Evolutionary conservation across 2,888 invertebrate species (phyloP).

Genomic region (Keiferia lycopersicella): DNA sequence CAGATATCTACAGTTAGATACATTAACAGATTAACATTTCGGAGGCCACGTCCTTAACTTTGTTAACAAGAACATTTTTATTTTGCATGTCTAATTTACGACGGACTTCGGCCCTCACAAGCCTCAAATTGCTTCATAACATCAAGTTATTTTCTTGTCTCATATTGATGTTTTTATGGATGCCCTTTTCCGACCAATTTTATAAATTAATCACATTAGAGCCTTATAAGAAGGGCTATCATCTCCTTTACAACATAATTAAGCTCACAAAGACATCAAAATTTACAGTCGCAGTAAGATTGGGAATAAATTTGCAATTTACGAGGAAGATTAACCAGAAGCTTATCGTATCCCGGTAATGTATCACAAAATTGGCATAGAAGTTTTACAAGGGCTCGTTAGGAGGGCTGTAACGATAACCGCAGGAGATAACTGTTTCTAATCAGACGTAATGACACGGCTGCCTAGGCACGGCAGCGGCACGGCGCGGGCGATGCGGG

Average conservation of each 20-base stretch:
- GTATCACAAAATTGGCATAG: constrained; percentile 67
- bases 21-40: constrained; percentile 10
- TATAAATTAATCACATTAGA: not conserved
- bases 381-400: constrained; percentile 76
- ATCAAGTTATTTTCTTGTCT: constrained; percentile 1
- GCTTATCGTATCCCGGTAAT: constrained; percentile 63
- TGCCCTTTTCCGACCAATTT: not conserved
- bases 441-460: constrained; percentile 72
- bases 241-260: not conserved
- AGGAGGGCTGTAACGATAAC: constrained; percentile 73
- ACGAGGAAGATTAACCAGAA: constrained; percentile 61
- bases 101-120: not conserved
- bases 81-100: not conserved
- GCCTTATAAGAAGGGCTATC: not conserved
- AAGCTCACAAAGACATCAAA: not conserved
- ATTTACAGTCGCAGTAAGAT: constrained; percentile 20
- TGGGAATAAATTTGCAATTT: constrained; percentile 42
- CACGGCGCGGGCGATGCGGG: constrained; percentile 21
- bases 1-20: not conserved
- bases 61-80: not conserved
- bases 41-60: not conserved
- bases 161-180: constrained; percentile 1
- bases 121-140: not conserved
- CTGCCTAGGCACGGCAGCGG: constrained; percentile 34
- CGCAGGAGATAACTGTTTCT: constrained; percentile 76